Evolutionary conservation across 2,888 invertebrate genomes (phyloP).

Genomic region (Tinea trinotella): DNA sequence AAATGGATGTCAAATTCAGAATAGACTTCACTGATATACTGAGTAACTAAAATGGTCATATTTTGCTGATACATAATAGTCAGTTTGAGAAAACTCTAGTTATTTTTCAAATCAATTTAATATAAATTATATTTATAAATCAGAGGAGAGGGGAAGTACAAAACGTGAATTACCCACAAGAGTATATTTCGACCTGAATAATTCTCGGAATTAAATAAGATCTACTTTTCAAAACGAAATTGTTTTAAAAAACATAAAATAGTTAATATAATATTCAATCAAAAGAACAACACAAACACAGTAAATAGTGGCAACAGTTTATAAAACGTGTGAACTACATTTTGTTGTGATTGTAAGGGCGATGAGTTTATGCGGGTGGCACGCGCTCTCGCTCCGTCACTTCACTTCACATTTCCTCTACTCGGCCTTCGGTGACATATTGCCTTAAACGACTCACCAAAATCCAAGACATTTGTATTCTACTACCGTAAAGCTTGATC

Average conservation of each 20-base stretch:
- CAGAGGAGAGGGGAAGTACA: too few relatives aligned
- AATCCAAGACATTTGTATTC: conserved; percentile 59
- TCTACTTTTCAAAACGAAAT: too few relatives aligned
- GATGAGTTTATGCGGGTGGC: conserved; percentile 41
- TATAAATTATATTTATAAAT: too few relatives aligned
- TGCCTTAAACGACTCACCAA: conserved; percentile 42
- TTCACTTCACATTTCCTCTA: neutral
- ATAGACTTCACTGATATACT: too few relatives aligned
- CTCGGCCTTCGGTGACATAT: conserved; percentile 43
- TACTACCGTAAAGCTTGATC: conserved; percentile 42
- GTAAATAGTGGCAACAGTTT: neutral
- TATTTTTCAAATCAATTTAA: too few relatives aligned
- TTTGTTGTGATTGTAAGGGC: conserved; percentile 25
- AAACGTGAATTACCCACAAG: too few relatives aligned
- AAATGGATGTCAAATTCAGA: neutral
- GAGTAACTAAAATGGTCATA: too few relatives aligned
- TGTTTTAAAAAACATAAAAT: too few relatives aligned
- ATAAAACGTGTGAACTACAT: conserved; percentile 6
- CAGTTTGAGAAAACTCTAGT: too few relatives aligned
- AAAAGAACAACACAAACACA: neutral
- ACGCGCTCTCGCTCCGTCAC: conserved; percentile 29
- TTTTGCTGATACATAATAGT: too few relatives aligned
- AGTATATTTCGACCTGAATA: too few relatives aligned
- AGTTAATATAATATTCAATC: neutral
- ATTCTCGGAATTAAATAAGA: too few relatives aligned